Percentiles rank a stretch among this genome's conserved stretches.
Evolutionary conservation across 2,113 vertebrate genomes (phyloP).

Genomic region (Synodontis membranacea): DNA sequence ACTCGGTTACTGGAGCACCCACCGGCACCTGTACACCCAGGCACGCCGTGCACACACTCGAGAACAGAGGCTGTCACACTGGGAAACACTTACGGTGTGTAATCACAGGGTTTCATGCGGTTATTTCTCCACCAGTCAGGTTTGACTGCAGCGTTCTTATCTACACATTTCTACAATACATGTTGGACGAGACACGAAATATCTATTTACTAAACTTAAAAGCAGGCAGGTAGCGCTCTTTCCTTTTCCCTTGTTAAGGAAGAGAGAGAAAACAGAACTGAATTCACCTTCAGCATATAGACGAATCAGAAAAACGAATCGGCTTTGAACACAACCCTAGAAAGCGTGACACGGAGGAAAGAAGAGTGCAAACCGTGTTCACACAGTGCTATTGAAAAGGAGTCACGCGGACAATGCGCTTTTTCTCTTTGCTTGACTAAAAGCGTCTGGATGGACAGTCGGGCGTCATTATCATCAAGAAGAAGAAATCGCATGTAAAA

Average conservation of each 20-base stretch:
- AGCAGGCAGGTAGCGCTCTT: too few relatives aligned
- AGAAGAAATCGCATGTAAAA: neutral
- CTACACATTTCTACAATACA: neutral
- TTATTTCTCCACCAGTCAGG: neutral
- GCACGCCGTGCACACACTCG: conserved; percentile 2
- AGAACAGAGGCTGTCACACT: conserved; percentile 13
- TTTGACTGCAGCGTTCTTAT: neutral
- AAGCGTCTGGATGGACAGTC: neutral
- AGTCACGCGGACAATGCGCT: too few relatives aligned
- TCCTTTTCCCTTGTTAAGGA: too few relatives aligned
- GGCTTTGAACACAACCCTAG: neutral
- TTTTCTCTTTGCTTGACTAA: neutral
- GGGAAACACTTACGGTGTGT: neutral
- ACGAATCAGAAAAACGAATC: too few relatives aligned
- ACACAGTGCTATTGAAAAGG: neutral
- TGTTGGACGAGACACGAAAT: too few relatives aligned
- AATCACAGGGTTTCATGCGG: conserved; percentile 5
- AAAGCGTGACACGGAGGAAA: neutral
- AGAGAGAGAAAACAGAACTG: neutral
- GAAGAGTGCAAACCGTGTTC: neutral
- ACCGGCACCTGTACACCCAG: neutral
- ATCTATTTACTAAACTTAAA: neutral
- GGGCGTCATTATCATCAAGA: neutral
- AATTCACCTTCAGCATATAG: neutral
- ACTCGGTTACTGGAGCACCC: conserved; percentile 29